phyloP scores from a whole-genome alignment of 2,888 invertebrate species.

The Drosophila merina region DNA sequence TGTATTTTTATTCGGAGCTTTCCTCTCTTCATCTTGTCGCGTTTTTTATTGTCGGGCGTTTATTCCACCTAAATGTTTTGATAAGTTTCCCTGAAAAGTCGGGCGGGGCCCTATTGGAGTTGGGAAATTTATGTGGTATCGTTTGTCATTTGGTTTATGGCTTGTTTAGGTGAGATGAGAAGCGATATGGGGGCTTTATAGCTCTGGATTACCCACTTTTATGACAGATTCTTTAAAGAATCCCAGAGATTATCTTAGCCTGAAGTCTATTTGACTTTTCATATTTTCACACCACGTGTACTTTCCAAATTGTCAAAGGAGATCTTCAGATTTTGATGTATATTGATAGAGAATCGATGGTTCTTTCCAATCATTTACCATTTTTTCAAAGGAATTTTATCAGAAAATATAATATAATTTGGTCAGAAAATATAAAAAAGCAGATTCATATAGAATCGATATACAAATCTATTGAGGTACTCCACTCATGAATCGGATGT shows the following conservation, averaged over 20 bases:
- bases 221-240: constrained; percentile 13
- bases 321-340: too few relatives aligned
- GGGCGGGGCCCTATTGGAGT: constrained; percentile 46
- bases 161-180: constrained; percentile 60
- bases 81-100: constrained; percentile 59
- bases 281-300: too few relatives aligned
- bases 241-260: not conserved
- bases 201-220: constrained; percentile 8
- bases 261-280: not conserved
- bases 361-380: too few relatives aligned
- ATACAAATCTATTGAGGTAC: too few relatives aligned
- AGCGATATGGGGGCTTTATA: constrained; percentile 39
- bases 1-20: constrained; percentile 41
- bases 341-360: too few relatives aligned
- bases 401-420: too few relatives aligned
- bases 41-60: constrained; percentile 69
- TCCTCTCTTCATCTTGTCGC: constrained; percentile 59
- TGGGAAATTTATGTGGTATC: constrained; percentile 68
- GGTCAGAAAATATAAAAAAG: too few relatives aligned
- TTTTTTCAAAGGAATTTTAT: too few relatives aligned
- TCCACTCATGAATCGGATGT: too few relatives aligned
- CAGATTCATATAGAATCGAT: too few relatives aligned
- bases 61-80: constrained; percentile 76
- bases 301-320: too few relatives aligned
- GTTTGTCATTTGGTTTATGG: constrained; percentile 77